These are phyloP conservation scores for Carlito syrichta DNA, from an alignment of 2,113 vertebrate genomes.

Conservation along the genomic window DNA sequence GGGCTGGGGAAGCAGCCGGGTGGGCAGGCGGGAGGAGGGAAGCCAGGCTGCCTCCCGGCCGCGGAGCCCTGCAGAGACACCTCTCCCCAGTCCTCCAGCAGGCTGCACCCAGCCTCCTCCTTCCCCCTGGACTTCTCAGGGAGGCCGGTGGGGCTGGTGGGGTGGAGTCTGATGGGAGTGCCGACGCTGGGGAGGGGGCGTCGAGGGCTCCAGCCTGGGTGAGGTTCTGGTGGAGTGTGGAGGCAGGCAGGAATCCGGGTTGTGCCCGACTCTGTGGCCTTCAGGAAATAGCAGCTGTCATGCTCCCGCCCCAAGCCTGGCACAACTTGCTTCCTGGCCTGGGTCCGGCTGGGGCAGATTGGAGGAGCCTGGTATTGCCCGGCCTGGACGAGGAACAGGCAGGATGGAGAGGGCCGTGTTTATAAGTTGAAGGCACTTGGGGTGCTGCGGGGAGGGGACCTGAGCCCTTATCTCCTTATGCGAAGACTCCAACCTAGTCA, in stretches of 20 bases:
- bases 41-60: slow-evolving; percentile 21
- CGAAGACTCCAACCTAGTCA: slow-evolving; percentile 1
- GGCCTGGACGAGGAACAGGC: background rate
- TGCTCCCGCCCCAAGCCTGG: slow-evolving; percentile 28
- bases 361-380: slow-evolving; percentile 68
- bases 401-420: background rate
- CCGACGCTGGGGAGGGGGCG: background rate
- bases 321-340: slow-evolving; percentile 71
- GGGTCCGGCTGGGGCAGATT: slow-evolving; percentile 62
- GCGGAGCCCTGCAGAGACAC: slow-evolving; percentile 13
- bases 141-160: no score
- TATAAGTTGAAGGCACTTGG: slow-evolving; percentile 1
- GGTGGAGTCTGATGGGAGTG: background rate
- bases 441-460: background rate
- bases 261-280: slow-evolving; percentile 60
- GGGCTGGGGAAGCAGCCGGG: slow-evolving; percentile 70
- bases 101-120: background rate
- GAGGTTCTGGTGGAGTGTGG: background rate
- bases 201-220: background rate
- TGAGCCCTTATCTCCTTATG: background rate
- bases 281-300: slow-evolving; percentile 74
- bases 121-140: no score
- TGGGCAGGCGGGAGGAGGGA: slow-evolving; percentile 37
- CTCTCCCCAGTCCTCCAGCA: background rate
- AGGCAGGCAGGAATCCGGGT: slow-evolving; percentile 59